Evolutionary conservation across 2,888 invertebrate species (phyloP), one percentile per base, ranked within the genome.

Genomic region (Crocallis elinguaria): DNA sequence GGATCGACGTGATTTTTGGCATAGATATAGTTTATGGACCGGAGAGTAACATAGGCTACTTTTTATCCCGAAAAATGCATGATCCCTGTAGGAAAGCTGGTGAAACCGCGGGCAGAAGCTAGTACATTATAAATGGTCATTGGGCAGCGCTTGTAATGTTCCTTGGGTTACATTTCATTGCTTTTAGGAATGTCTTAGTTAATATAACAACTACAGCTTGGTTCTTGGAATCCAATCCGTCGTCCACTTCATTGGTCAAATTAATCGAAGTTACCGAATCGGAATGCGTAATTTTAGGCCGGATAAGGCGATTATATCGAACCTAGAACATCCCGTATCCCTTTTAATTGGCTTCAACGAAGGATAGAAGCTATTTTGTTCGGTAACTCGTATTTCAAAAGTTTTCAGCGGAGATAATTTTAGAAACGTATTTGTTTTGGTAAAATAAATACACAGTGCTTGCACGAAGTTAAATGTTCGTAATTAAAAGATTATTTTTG

Each of bases 301-400:
- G 38, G 42, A 30, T 53, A 27, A 48, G 53, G 56, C 58, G 51
- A 66, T 63, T 65, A 63, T 56, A 50, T 55, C 27, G 43, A 56
- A 59, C 49, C 59, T 32, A 58, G 54, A 64, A 58, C 62, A n/a
- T n/a, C n/a, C n/a, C n/a, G n/a, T 56, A 64, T 58, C 44, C 53
- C 54, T 29, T 56, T 58, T 60, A 60, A 64, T 64, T 62, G 56
- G 51, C 57, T 43, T 19, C 49, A 38, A 36, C 13, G 44, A 39
- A 25, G 44, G 45, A 37, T 37, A 14, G 44, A 49, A 45, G 41
- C 55, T 53, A 49, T 56, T 60, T 50, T 56, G 54, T 60, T 62
- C 36, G 42, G 48, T 42, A 53, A 58, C 54, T 57, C 49, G 46
- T 49, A 57, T 57, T 52, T 55, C 50, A 57, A 41, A 39, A 57